Conservation (phyloP, 2,113 vertebrate genomes). For the Dromaius novaehollandiae region DNA sequence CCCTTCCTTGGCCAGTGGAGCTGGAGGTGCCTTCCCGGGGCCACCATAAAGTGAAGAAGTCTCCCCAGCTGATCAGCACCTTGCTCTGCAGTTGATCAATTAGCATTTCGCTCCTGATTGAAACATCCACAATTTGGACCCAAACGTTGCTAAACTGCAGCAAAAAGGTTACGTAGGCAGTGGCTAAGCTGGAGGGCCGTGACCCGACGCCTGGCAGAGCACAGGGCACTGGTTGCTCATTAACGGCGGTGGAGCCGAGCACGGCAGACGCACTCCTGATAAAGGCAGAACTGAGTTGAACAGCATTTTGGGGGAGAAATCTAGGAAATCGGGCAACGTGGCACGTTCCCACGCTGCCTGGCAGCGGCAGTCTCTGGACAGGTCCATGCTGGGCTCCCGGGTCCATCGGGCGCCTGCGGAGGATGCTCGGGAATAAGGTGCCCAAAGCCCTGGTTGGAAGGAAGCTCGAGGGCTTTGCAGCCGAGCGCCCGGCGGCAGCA, state of each 20-base stretch:
- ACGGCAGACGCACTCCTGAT: accelerated
- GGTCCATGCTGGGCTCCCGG: neutral
- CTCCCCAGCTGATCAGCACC: neutral
- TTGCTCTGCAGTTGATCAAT: accelerated
- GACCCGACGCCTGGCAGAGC: neutral
- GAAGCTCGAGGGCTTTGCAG: too few species aligned
- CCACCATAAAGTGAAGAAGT: accelerated
- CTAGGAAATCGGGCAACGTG: neutral
- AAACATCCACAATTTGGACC: neutral
- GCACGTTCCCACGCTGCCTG: neutral
- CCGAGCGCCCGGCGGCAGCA: too few species aligned
- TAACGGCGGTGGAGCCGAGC: neutral
- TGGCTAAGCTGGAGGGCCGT: too few species aligned
- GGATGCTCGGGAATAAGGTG: neutral
- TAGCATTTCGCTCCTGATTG: too few species aligned
- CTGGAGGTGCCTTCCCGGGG: neutral
- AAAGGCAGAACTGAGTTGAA: neutral
- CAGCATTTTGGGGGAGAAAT: neutral
- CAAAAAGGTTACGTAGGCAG: neutral
- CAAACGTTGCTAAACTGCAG: neutral
- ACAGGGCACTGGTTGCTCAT: neutral
- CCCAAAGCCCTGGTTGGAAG: too few species aligned
- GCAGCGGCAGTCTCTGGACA: neutral
- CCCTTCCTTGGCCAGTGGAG: neutral
- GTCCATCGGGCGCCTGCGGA: too few species aligned